Conservation (phyloP, 2,797 vertebrate genomes). For the Chiroxiphia lanceolata region DNA sequence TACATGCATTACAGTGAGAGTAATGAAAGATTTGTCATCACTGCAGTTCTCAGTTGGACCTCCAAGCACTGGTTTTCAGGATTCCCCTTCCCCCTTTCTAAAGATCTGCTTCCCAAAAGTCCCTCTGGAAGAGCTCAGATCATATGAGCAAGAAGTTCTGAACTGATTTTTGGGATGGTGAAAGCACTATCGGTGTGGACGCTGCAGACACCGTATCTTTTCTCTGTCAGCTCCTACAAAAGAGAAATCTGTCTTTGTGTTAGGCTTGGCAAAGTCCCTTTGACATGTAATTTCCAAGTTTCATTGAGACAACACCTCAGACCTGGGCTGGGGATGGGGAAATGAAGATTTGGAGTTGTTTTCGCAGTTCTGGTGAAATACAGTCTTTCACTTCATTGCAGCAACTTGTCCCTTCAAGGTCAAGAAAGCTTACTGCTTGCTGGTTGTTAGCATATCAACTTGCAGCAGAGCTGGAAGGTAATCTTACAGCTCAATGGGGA, state of each 20-base stretch:
- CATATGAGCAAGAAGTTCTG: not conserved
- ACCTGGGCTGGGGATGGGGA: not conserved
- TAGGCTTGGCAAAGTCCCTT: not conserved
- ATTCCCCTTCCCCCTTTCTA: not conserved
- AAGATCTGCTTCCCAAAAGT: not conserved
- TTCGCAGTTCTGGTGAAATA: not conserved
- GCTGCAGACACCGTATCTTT: not conserved
- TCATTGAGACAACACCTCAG: not conserved
- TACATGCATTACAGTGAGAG: not conserved
- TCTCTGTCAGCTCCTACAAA: not conserved
- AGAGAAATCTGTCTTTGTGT: not conserved
- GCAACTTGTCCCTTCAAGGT: conserved; percentile 55
- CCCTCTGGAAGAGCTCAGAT: not conserved
- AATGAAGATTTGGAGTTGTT: not conserved
- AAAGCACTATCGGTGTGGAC: not conserved
- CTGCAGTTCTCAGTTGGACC: not conserved
- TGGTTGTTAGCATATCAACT: conserved; percentile 64
- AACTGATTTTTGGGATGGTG: not conserved
- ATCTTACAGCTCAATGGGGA: conserved; percentile 58
- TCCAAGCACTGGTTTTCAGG: not conserved
- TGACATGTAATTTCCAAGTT: not conserved
- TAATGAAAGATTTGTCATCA: not conserved
- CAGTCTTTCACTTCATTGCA: not conserved
- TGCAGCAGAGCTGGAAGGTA: conserved; percentile 60
- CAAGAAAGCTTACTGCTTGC: conserved; percentile 44